Evolutionary conservation across 2,113 vertebrate genomes (phyloP).

Genomic region (Osmerus eperlanus): DNA sequence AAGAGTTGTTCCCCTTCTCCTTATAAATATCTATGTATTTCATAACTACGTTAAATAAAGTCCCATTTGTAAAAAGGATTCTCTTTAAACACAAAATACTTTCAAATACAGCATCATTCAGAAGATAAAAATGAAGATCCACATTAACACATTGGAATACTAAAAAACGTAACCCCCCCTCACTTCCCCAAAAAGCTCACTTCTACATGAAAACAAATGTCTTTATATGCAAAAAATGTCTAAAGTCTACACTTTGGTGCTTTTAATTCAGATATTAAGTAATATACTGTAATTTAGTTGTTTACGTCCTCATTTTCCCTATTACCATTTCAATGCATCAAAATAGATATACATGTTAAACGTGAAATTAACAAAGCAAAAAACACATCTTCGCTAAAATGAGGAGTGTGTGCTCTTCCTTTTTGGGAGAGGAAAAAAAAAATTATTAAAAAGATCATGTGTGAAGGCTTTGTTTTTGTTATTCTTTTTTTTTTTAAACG

Average conservation of each 20-base stretch:
- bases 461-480: no score
- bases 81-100: constrained; percentile 61
- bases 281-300: constrained; percentile 24
- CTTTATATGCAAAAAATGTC: constrained; percentile 31
- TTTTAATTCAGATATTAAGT: constrained; percentile 48
- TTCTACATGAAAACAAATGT: constrained; percentile 46
- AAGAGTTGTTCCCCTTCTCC: constrained; percentile 30
- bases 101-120: constrained; percentile 59
- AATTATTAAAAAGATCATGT: constrained; percentile 12
- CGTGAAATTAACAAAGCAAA: constrained; percentile 25
- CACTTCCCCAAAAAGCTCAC: constrained; percentile 38
- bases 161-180: constrained; percentile 47
- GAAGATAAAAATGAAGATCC: constrained; percentile 55
- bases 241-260: constrained; percentile 56
- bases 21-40: constrained; percentile 65
- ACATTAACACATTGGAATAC: constrained; percentile 54
- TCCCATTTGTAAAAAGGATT: constrained; percentile 43
- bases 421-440: constrained; percentile 23
- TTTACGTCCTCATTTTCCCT: constrained; percentile 24
- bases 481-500: constrained; percentile 24
- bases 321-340: constrained; percentile 17
- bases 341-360: constrained; percentile 32
- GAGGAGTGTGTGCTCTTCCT: constrained; percentile 22
- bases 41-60: constrained; percentile 66
- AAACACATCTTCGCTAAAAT: constrained; percentile 24